Percentiles rank a stretch among this genome's conserved stretches.
Conservation (phyloP, 1,140 invertebrate genomes). For the Diprion similis region DNA sequence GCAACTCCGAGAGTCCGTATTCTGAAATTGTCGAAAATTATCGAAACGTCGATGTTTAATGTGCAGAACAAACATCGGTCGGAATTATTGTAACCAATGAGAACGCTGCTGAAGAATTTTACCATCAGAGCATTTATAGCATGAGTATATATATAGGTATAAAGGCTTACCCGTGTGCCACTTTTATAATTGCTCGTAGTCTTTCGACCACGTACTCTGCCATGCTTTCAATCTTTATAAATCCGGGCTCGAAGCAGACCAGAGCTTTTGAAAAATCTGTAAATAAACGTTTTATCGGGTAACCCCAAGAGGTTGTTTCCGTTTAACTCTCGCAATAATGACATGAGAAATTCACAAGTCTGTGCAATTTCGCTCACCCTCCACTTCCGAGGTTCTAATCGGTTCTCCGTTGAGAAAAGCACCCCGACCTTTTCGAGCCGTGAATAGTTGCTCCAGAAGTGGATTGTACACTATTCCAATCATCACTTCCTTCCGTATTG, state of each 20-base stretch:
- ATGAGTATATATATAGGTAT: no score
- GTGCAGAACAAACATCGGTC: no score
- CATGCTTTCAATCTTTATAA: slow-evolving; percentile 47
- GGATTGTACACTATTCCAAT: slow-evolving; percentile 83
- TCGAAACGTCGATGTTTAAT: no score
- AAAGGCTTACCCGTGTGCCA: slow-evolving; percentile 49
- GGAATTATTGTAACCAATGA: no score
- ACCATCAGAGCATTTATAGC: no score
- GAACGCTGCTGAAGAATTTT: no score
- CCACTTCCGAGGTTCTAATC: slow-evolving; percentile 55
- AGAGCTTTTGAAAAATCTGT: slow-evolving; percentile 44
- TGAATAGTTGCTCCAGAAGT: slow-evolving; percentile 76
- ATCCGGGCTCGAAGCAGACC: slow-evolving; percentile 51
- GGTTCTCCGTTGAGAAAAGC: slow-evolving; percentile 77
- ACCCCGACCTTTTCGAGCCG: slow-evolving; percentile 75
- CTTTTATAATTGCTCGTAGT: slow-evolving; percentile 49
- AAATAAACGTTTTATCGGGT: neutral
- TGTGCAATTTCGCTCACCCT: slow-evolving; percentile 32
- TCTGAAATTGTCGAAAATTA: no score
- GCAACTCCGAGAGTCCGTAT: slow-evolving; percentile 79
- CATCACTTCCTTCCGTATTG: slow-evolving; percentile 72
- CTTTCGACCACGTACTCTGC: slow-evolving; percentile 48
- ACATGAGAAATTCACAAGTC: no score
- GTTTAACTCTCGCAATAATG: no score
- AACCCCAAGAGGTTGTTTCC: no score